Conservation (phyloP, 2,113 vertebrate genomes). For the Gymnorhina tibicen region DNA sequence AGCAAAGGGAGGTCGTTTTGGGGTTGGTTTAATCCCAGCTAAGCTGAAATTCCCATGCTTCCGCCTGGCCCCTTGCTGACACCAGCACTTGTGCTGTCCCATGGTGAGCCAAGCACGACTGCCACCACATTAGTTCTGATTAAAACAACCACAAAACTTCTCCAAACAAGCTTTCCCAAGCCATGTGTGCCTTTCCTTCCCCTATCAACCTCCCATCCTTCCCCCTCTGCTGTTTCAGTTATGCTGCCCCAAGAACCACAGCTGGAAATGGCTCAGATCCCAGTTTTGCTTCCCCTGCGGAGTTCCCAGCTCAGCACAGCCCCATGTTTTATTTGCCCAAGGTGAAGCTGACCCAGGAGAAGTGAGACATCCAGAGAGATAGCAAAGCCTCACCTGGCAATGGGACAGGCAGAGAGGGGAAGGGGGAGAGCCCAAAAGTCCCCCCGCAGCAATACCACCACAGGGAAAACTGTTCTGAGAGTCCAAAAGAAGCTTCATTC, state of each 20-base stretch:
- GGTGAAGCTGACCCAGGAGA: neutral
- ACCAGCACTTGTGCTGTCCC: neutral
- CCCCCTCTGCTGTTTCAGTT: neutral
- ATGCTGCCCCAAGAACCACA: neutral
- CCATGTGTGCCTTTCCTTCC: neutral
- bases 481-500: neutral
- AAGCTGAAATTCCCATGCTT: neutral
- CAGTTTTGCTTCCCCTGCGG: neutral
- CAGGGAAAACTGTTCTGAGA: neutral
- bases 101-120: accelerated
- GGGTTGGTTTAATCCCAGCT: neutral
- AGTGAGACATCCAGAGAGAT: neutral
- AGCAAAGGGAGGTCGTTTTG: neutral
- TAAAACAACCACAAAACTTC: neutral
- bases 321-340: neutral
- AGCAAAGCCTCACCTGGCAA: neutral
- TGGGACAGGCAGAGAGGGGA: neutral
- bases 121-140: neutral
- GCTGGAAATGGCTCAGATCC: neutral
- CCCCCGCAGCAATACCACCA: neutral
- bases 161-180: neutral
- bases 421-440: neutral
- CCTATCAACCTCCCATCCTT: neutral
- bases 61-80: neutral
- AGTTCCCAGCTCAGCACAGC: neutral